Conservation (phyloP, 2,888 invertebrate genomes). For the Chrysina gloriosa region DNA sequence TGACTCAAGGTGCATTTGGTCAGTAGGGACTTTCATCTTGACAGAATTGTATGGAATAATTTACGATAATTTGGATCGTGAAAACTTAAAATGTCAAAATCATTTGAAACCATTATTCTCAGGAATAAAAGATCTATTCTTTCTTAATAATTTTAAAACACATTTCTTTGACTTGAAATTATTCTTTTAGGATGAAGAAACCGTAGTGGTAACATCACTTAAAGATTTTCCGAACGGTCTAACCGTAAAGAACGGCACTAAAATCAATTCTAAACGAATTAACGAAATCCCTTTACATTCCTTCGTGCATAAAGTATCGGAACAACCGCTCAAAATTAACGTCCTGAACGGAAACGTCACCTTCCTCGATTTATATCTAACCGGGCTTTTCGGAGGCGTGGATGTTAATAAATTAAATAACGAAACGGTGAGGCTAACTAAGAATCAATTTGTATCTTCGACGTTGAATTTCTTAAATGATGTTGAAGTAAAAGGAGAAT, state of each 20-base stretch:
- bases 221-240: conserved; percentile 66
- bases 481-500: conserved; percentile 53
- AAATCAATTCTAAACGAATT: conserved; percentile 63
- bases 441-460: conserved; percentile 61
- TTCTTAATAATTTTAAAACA: too few relatives aligned
- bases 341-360: conserved; percentile 62
- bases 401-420: conserved; percentile 64
- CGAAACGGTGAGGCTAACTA: conserved; percentile 62
- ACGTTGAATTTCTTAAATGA: conserved; percentile 59
- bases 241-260: conserved; percentile 60
- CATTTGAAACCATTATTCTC: too few relatives aligned
- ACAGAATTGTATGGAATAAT: too few relatives aligned
- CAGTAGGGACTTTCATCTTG: too few relatives aligned
- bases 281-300: conserved; percentile 64
- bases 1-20: too few relatives aligned
- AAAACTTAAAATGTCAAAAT: not conserved
- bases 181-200: conserved; percentile 52
- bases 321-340: conserved; percentile 64
- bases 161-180: too few relatives aligned
- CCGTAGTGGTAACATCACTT: conserved; percentile 61
- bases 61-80: not conserved
- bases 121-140: too few relatives aligned
- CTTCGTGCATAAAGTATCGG: conserved; percentile 66
- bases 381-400: conserved; percentile 63
- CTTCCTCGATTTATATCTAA: conserved; percentile 64